These are phyloP conservation scores for Aptenodytes forsteri DNA, from an alignment of 2,113 vertebrate species.

Conservation along the genomic window DNA sequence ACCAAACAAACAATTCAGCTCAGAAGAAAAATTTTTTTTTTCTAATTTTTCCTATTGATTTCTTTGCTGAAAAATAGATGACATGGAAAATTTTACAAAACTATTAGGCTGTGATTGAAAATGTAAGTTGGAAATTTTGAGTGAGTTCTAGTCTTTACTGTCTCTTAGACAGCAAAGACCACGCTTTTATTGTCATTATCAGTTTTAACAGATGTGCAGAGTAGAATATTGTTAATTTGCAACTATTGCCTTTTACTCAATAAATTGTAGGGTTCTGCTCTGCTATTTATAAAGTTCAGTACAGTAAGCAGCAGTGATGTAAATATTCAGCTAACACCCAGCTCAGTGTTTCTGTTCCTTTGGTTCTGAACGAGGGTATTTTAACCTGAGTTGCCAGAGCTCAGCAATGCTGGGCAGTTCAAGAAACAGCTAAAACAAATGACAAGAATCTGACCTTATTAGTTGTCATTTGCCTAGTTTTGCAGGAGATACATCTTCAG, in stretches of 20 bases:
- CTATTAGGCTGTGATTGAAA: not conserved
- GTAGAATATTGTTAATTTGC: not conserved
- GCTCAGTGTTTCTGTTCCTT: not conserved
- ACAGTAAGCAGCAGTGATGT: not conserved
- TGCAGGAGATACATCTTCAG: not conserved
- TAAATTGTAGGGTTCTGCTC: not conserved
- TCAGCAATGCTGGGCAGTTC: not conserved
- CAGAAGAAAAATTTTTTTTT: not conserved
- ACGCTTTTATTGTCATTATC: not conserved
- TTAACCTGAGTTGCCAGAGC: not conserved
- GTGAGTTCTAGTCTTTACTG: not conserved
- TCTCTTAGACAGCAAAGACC: not conserved
- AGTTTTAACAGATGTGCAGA: not conserved
- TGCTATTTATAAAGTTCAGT: not conserved
- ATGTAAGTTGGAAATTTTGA: not conserved
- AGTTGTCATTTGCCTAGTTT: not conserved
- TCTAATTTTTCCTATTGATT: not conserved
- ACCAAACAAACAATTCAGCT: not conserved
- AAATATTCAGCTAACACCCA: not conserved
- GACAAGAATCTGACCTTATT: not conserved
- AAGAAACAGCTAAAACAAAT: not conserved
- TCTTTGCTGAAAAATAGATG: not conserved
- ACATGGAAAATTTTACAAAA: not conserved
- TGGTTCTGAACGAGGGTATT: not conserved
- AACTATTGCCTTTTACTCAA: not conserved